Conservation (phyloP, 2,113 vertebrate genomes). For the Carassius carassius region DNA sequence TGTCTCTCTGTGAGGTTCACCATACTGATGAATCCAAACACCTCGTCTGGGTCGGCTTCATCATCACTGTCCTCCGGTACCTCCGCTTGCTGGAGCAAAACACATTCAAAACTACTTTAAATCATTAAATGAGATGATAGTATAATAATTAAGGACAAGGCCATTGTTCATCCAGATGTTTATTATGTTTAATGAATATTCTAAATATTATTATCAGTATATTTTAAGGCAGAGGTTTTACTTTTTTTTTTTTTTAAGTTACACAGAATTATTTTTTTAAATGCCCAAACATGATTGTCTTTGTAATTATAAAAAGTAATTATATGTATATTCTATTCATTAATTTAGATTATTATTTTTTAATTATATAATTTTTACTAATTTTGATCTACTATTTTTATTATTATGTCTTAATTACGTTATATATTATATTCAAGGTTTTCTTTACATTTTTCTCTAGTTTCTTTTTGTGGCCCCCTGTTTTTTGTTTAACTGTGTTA, state of each 20-base stretch:
- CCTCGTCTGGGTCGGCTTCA: conserved; percentile 81
- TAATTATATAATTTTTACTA: neutral
- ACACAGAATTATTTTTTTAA: neutral
- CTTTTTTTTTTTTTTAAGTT: neutral
- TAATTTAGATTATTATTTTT: no score
- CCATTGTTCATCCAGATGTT: neutral
- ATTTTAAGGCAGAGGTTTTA: neutral
- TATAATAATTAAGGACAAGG: neutral
- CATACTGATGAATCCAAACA: conserved; percentile 93
- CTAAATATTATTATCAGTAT: neutral
- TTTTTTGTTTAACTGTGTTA: no score
- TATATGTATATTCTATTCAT: neutral
- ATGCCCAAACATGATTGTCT: no score
- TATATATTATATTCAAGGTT: no score
- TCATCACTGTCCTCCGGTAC: conserved; percentile 85
- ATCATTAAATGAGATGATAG: neutral
- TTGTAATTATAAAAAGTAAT: neutral
- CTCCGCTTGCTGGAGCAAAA: conserved; percentile 83
- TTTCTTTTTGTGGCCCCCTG: no score
- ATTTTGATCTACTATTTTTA: no score
- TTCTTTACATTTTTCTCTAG: neutral
- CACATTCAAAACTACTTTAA: neutral
- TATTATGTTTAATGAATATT: neutral
- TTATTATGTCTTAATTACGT: no score
- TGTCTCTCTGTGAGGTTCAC: conserved; percentile 92